Evolutionary conservation across 2,888 invertebrate genomes (phyloP), one percentile per base, ranked within the genome.

Genomic region (Chirona hameri): DNA sequence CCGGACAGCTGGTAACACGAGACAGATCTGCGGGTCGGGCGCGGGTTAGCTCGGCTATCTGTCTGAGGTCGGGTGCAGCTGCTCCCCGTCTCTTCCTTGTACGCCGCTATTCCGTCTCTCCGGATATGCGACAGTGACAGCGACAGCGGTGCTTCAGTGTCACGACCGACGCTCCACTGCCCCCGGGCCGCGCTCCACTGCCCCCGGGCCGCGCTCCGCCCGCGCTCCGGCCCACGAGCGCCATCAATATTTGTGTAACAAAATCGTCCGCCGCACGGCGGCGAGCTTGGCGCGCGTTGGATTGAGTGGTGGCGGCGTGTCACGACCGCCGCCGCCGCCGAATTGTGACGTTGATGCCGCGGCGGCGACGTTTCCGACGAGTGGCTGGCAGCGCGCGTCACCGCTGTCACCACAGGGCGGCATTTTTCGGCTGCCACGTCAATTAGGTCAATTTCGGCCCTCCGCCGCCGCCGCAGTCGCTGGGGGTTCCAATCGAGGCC

Each of bases 201-300:
- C n/a, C 52, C 18, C 52, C 18, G 52, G 15, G 52, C 52, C 52
- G 52, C 52, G 52, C 52, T 52, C 52, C 52, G 60, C 24, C 24
- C 24, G 24, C 60, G 1, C 60, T 18, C 7, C 60, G 10, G 27
- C n/a, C 9, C n/a, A n/a, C 65, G 1, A 4, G 24, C 65, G 27
- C n/a, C 65, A 65, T 65, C 65, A 65, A 65, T 65, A 65, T 65
- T 65, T 65, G 65, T 65, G 65, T 65, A 65, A 65, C 65, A 65
- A 65, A 65, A 27, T 65, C 27, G 65, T 65, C 65, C 27, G 65
- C 27, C 65, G n/a, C n/a, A 9, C n/a, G n/a, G 65, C 65, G 65
- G 65, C 65, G 65, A 10, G n/a, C n/a, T n/a, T 27, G 65, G 65
- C 65, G 65, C 65, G 65, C n/a, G 60, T 24, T 27, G 10, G 27